phyloP scores from a whole-genome alignment of 2,113 vertebrate species.

The Chiloscyllium plagiosum region DNA sequence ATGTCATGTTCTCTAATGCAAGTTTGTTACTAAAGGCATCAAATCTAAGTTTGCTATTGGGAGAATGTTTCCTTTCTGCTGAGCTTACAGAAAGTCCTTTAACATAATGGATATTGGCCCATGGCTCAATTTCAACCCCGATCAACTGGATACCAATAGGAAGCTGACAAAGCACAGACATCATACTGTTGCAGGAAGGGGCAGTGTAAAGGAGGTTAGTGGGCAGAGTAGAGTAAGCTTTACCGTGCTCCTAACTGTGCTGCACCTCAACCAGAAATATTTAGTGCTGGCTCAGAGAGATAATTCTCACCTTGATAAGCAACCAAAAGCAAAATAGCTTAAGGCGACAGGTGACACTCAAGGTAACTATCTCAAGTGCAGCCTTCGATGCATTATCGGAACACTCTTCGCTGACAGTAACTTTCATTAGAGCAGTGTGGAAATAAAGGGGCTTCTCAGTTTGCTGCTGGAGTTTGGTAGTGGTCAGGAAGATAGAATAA shows the following conservation, averaged over 20 bases:
- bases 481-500: background rate
- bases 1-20: background rate
- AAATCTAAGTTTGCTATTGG: background rate
- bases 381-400: background rate
- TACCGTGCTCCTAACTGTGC: background rate
- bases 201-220: background rate
- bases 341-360: background rate
- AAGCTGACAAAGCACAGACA: no score
- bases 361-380: background rate
- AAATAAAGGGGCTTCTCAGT: background rate
- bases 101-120: background rate
- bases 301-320: background rate
- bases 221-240: background rate
- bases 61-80: background rate
- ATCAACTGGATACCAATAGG: background rate
- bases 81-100: background rate
- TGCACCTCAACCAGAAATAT: background rate
- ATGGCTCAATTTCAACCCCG: background rate
- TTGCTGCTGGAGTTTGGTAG: background rate
- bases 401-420: background rate
- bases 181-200: background rate
- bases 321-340: background rate
- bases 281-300: background rate
- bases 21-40: background rate
- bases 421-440: background rate